Base-by-base conservation (phyloP, 2,888 invertebrate species). In the Steinernema hermaphroditum region DNA sequence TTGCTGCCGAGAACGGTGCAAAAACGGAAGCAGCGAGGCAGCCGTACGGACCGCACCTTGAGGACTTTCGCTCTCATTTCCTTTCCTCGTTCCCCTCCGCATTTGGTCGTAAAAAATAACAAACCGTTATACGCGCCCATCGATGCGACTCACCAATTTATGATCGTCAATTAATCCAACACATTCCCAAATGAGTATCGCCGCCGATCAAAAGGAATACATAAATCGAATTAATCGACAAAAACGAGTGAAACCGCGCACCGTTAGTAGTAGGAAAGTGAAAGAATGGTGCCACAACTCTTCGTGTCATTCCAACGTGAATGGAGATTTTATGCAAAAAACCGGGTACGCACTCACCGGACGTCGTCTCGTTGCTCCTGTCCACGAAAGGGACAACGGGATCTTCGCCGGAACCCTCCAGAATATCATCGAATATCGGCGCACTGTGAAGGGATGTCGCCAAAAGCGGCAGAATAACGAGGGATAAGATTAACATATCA, bases 81-180 rank as follows among this genome's bases (percentile, higher is more conserved):
- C 54, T 54, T 16, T 27, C 54, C 54, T 54, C 27, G 9, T 27
- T 54, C 54, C 22, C n/a, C n/a, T 46, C 54, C 27, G 24, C 54
- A 54, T 54, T 54, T 54, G 54, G 54, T 54, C 54, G 54, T 54
- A 54, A 54, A 54, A 54, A 54, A 54, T 24, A 54, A 54, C 24
- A 54, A 54, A 54, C 54, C 54, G 54, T 54, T 54, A 22, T 22
- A 54, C 24, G 54, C 27, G 54, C 6, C 54, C 54, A 27, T 54
- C 27, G 12, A 24, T 6, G 27, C 24, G 54, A 16, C 54, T 54
- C 54, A 54, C 54, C 9, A 54, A 54, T 54, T 54, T 54, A 54
- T 54, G 54, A 54, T 54, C 54, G 54, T 54, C 54, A 54, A 54
- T 54, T 54, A 54, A 54, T 54, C 54, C 54, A 54, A 54, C 54